Evolutionary conservation across 2,797 vertebrate species (phyloP), one percentile per base, ranked within the genome.

Genomic region (Melanotaenia pygmaea): DNA sequence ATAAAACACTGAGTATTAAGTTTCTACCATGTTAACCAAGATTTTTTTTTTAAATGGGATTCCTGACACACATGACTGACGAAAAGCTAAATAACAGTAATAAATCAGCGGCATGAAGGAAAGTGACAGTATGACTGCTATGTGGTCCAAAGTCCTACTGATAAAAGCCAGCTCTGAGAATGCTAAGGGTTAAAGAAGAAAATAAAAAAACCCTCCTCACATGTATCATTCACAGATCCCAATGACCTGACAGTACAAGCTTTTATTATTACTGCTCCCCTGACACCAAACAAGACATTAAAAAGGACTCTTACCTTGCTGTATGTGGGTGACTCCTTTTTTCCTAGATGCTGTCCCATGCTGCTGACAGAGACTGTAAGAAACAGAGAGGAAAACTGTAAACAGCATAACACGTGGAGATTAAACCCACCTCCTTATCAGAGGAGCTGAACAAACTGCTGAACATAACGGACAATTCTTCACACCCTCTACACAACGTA

Each of bases 311-410:
- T 82, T 92, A 94, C 93, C 93, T 86, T 90, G 82, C 59, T 82
- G 59, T 87, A 87, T 24, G 40, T 50, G 24, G 79, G 82, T 0
- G 68, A 64, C 45, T 91, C 92, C 28, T 54, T 92, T 79, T 93
- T 94, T 84, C 47, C 91, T 81, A 93, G 87, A 88, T 91, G 87
- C 81, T 93, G 92, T 79, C 93, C 93, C 93, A 94, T 94, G 84
- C 90, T 94, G 87, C 67, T 83, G 74, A 91, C 83, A 80, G 88
- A 92, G 73, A 81, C 93, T 93, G 91, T 0, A 71, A 84, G 70
- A 76, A 22, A 70, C 51, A 90, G 54, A 88, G 34, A 59, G 24
- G 67, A 38, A 60, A 58, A 80, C 64, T 40, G 43, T 34, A 67
- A 76, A 78, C 43, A 64, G 59, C 22, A 75, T 3, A 63, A 43